Base-by-base conservation (phyloP, 2,888 invertebrate genomes). In the Unio delphinus region DNA sequence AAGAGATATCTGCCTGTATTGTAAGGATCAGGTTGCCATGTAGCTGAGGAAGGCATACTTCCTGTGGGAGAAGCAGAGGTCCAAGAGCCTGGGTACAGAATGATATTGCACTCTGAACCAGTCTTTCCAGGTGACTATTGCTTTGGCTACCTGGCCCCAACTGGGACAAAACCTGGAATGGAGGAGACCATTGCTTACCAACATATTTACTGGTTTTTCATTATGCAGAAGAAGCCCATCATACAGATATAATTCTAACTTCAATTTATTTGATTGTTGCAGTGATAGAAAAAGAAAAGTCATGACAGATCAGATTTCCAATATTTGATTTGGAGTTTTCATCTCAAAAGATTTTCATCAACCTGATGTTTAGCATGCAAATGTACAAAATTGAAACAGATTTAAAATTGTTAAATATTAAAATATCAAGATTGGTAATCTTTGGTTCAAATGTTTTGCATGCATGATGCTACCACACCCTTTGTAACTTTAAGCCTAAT, bases 111-210 rank as follows among this genome's bases (percentile, higher is more conserved):
- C 74, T 68, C 15, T 61, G 54, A 15, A 82, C 73, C 45, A 85
- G 67, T 23, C 64, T 72, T 67, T 76, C 70, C 20, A 85, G 28
- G 18, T 67, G 67, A 11, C 63, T 30, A 60, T 79, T 77, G 0
- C 76, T 73, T 15, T 58, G 55, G 69, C 72, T 79, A 30, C 65
- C 55, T 15, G 79, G 77, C 17, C 80, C 81, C 18, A 83, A 61
- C 70, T 81, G 80, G 18, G 76, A 74, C 15, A 82, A 67, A 30
- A 84, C 75, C 84, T 84, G 70, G 7, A 64, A 18, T 17, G 15
- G n/a, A 63, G 4, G 15, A 45, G 15, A 45, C 45, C 15, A 45
- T 45, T 45, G 45, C 15, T 15, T 45, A 45, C 45, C 45, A 11
- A 45, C 45, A 45, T 45, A 45, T 45, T 45, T 45, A 45, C 3